Conservation (phyloP, 1,140 invertebrate genomes). For the Drosophila ficusphila region DNA sequence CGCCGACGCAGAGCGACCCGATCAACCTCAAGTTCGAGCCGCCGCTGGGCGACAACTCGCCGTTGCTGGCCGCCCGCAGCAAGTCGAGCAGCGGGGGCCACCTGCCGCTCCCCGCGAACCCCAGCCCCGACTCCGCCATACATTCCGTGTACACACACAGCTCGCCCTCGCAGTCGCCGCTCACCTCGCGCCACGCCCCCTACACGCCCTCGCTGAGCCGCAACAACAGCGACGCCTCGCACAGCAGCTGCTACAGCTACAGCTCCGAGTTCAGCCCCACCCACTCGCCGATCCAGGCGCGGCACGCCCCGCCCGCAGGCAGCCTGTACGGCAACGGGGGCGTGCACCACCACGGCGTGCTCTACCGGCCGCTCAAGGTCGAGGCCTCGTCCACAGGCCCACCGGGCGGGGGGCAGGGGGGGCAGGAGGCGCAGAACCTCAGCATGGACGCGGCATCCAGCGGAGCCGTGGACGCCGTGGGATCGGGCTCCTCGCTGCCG, state of each 20-base stretch:
- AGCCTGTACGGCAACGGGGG: slow-evolving; percentile 83
- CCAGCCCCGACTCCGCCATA: slow-evolving; percentile 93
- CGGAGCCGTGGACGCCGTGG: slow-evolving; percentile 17
- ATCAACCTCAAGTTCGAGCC: slow-evolving; percentile 84
- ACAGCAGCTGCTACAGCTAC: slow-evolving; percentile 92
- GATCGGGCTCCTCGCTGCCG: slow-evolving; percentile 40
- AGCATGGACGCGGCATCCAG: slow-evolving; percentile 58
- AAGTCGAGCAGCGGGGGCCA: slow-evolving; percentile 71
- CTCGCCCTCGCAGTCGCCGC: slow-evolving; percentile 93
- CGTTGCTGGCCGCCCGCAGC: slow-evolving; percentile 68
- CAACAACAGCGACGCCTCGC: slow-evolving; percentile 95
- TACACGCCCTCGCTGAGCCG: slow-evolving; percentile 93
- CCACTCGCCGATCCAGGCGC: slow-evolving; percentile 92
- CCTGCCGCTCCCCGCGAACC: slow-evolving; percentile 86
- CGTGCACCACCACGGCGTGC: slow-evolving; percentile 85
- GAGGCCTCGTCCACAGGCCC: slow-evolving; percentile 20
- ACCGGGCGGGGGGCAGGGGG: slow-evolving; percentile 49
- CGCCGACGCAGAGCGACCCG: slow-evolving; percentile 80
- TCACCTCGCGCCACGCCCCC: slow-evolving; percentile 91
- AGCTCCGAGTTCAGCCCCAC: slow-evolving; percentile 91
- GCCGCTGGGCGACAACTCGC: slow-evolving; percentile 56
- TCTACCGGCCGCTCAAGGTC: slow-evolving; percentile 84
- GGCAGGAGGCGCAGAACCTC: slow-evolving; percentile 73
- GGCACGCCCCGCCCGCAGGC: slow-evolving; percentile 66
- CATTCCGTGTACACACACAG: slow-evolving; percentile 92